A percentile compares a stretch with the other conserved stretches of the same genome.
Evolutionary conservation across 92 coral and sea anemone species (phyloP).

Genomic region (Virgularia gustaviana): DNA sequence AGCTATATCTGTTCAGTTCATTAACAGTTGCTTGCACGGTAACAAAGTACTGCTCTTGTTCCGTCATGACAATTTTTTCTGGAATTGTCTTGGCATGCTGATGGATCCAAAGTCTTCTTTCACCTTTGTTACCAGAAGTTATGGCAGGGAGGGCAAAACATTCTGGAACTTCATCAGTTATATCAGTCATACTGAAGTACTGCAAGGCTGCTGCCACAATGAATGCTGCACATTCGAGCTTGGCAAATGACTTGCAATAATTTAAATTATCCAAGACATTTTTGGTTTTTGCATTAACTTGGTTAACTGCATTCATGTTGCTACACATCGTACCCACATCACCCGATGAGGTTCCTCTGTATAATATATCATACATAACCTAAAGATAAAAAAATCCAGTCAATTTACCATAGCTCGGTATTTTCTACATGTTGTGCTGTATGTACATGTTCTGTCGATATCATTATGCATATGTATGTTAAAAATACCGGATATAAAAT

Average conservation of each 20-base stretch:
- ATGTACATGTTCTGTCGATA: not conserved
- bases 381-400: conserved; percentile 5
- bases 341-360: conserved; percentile 35
- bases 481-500: conserved; percentile 52
- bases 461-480: not conserved
- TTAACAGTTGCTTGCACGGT: too few relatives aligned
- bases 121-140: not conserved
- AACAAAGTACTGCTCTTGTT: too few relatives aligned
- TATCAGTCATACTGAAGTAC: conserved; percentile 47
- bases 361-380: conserved; percentile 46
- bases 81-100: conserved; percentile 43
- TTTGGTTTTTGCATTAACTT: conserved; percentile 60
- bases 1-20: not conserved
- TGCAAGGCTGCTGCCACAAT: conserved; percentile 54
- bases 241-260: conserved; percentile 55
- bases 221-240: conserved; percentile 55
- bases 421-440: too few relatives aligned
- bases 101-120: conserved; percentile 49
- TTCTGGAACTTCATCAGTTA: conserved; percentile 20
- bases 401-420: too few relatives aligned
- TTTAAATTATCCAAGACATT: conserved; percentile 71
- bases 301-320: conserved; percentile 55
- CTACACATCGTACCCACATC: conserved; percentile 61
- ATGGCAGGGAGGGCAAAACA: conserved; percentile 34
- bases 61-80: conserved; percentile 47